Base-by-base conservation (phyloP, 2,113 vertebrate species). In the Psilopsiagon aymara region DNA sequence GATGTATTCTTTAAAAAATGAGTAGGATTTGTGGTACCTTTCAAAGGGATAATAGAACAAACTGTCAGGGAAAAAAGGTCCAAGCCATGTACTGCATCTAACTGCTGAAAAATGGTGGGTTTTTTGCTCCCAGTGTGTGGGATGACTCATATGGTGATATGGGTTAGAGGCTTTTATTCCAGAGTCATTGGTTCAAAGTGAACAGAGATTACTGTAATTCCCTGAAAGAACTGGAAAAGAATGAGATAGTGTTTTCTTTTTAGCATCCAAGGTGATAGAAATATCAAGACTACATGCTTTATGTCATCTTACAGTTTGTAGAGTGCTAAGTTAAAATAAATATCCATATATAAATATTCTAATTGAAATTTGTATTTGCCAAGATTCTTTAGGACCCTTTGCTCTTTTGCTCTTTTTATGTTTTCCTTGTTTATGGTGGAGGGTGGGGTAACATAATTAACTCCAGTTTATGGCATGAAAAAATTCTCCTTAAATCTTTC, bases 401-500 rank as follows among this genome's bases (percentile, higher is more conserved):
- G 20, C 37, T 74, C 63, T 74, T 79, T 82, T 71, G 23, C n/a
- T 77, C 53, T 75, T 80, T 82, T 75, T 82, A 59, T 55, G 7
- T 83, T 88, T 69, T 80, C 4, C n/a, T 81, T 95, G 60, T 88
- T 88, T 94, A 46, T 79, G 69, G 9, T 41, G 47, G 41, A 92
- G 66, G 41, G 29, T 76, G 90, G 57, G 43, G 90, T 81, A 76
- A 75, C 29, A 23, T 37, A 94, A 90, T n/a, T 64, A 44, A 86
- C 33, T 78, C 70, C 39, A 78, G 43, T 90, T 94, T 74, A 77
- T 52, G 44, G 18, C 73, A 82, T 68, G 60, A 94, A 76, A 44
- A 59, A 75, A 75, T 86, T 88, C 68, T 95, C 44, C 13, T 90
- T 82, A 41, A 73, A 83, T 92, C 86, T 95, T 90, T 91, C 94